Base-by-base conservation (phyloP, 2,888 invertebrate genomes). In the Acleris holmiana region DNA sequence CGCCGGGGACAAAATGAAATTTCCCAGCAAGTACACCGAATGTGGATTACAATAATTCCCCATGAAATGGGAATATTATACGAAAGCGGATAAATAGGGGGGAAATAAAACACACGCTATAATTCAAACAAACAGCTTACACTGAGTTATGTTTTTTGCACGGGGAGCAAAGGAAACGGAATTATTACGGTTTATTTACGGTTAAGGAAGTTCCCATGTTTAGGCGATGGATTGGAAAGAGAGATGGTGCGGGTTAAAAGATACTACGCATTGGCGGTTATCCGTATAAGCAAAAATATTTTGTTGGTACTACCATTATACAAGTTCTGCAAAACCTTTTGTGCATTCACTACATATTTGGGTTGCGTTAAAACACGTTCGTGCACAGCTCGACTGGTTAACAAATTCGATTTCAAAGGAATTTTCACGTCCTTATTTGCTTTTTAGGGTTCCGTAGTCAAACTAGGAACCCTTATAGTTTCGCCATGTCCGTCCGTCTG, bases 1-100 rank as follows among this genome's bases (percentile, higher is more conserved):
- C 71, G 60, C 73, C 74, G 57, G 71, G 72, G 70, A 71, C 73
- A 72, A 75, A 78, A 80, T 80, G 76, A 79, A 80, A 80, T 78
- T 78, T 76, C 71, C 75, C 69, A 41, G 10, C 53, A 40, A 64
- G 51, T 25, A 63, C 57, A 47, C 64, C 64, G 48, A 64, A 54
- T 54, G 53, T 41, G 53, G 64, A 64, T 54, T 64, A 64, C 64
- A 64, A 64, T 64, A 64, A 64, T 64, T 58, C 64, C 64, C 40
- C 41, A 53, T 53, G 48, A 64, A 64, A 64, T 58, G 64, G 53
- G 64, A 58, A 64, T 64, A 64, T 64, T 64, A 64, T 64, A 51
- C 64, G 53, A 64, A 53, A 47, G 58, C 53, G 58, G 58, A 64
- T 64, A 64, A 64, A 64, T 64, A 59, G 58, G 53, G 47, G 23